Conservation (phyloP, 1,140 invertebrate species). For the Rhyacophila brunnea region DNA sequence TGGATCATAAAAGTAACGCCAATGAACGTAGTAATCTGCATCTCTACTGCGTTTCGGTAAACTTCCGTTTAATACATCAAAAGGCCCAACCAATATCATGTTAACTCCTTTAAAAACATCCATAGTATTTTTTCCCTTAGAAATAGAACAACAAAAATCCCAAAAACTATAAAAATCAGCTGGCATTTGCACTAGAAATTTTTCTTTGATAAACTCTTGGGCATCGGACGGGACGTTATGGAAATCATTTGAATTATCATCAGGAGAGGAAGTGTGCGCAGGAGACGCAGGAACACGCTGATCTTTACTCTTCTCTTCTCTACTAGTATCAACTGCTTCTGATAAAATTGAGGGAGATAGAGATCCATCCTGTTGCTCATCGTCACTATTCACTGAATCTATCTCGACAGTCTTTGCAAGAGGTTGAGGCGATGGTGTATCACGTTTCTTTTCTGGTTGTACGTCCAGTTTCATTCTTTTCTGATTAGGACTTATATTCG, state of each 20-base stretch:
- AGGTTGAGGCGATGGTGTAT: neutral
- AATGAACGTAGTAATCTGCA: slow-evolving; percentile 74
- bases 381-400: neutral
- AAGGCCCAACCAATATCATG: slow-evolving; percentile 81
- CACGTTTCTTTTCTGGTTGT: neutral
- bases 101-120: slow-evolving; percentile 66
- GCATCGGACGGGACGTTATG: slow-evolving; percentile 21
- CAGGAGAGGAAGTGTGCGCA: neutral
- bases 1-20: slow-evolving; percentile 91
- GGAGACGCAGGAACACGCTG: neutral
- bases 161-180: slow-evolving; percentile 85
- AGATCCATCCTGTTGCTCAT: neutral
- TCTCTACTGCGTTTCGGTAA: slow-evolving; percentile 60
- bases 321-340: no score
- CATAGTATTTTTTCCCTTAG: slow-evolving; percentile 53
- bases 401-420: neutral
- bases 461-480: slow-evolving; percentile 23
- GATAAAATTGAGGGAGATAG: neutral
- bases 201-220: slow-evolving; percentile 62
- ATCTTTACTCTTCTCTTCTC: neutral
- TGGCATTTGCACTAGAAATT: slow-evolving; percentile 86
- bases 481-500: slow-evolving; percentile 29
- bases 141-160: slow-evolving; percentile 71
- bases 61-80: slow-evolving; percentile 74
- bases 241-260: slow-evolving; percentile 2